These are phyloP conservation scores for Natator depressus DNA, from an alignment of 2,113 vertebrate genomes.

Conservation along the genomic window DNA sequence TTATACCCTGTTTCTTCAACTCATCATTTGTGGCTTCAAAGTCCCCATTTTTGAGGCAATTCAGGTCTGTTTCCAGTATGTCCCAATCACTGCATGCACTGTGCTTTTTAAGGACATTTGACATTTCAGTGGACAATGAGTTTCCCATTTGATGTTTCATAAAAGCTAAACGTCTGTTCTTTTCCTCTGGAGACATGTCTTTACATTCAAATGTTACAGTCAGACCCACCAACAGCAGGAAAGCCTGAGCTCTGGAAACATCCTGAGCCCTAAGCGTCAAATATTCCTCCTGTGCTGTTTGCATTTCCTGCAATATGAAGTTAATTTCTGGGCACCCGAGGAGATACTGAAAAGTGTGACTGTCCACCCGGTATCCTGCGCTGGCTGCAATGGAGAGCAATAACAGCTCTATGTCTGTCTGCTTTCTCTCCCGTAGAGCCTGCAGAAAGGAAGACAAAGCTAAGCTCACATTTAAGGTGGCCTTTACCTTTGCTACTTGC, in stretches of 20 bases:
- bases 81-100: not conserved
- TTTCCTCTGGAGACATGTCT: conserved; percentile 46
- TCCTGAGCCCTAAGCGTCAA: conserved; percentile 55
- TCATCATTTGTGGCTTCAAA: not conserved
- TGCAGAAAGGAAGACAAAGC: conserved; percentile 54
- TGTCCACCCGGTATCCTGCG: conserved; percentile 50
- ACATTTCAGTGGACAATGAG: not conserved
- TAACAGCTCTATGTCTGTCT: conserved; percentile 63
- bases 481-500: conserved; percentile 38
- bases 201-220: conserved; percentile 18
- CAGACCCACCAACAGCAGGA: conserved; percentile 60
- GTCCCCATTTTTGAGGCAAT: not conserved
- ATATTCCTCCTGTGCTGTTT: conserved; percentile 21
- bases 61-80: conserved; percentile 55
- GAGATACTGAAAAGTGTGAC: conserved; percentile 51
- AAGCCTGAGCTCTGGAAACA: conserved; percentile 64
- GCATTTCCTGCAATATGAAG: conserved; percentile 54
- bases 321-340: conserved; percentile 61
- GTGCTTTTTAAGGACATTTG: conserved; percentile 25
- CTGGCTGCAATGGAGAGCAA: conserved; percentile 57
- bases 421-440: not conserved
- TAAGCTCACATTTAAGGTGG: not conserved
- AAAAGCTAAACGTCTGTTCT: conserved; percentile 47
- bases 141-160: conserved; percentile 30
- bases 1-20: not conserved